Evolutionary conservation across 2,888 invertebrate genomes (phyloP), one percentile per base, ranked within the genome.

Genomic region (Eumacrocentrus americanus): DNA sequence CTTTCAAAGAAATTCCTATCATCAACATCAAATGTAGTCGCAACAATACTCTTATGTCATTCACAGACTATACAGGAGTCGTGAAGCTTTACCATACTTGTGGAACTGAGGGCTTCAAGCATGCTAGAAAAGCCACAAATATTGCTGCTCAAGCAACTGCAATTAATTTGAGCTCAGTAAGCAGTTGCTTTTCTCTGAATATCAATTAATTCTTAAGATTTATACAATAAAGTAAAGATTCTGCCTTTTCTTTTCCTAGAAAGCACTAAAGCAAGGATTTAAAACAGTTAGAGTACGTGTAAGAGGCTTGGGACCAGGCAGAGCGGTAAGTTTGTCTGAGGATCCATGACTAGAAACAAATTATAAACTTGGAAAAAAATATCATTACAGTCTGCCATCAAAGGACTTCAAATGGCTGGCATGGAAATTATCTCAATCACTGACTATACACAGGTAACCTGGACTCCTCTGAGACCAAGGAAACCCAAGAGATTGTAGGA

Each of bases 91-190:
- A 88, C 16, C 82, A 89, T 37, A 90, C 92, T 0, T 91, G 94
- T 82, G 96, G 97, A 0, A 85, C 90, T 70, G 97, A 97, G 79
- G 98, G 98, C 3, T 98, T 96, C 75, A 96, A 95, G 82, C 94
- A 97, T 80, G 89, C 95, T 0, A 89, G 91, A 70, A 98, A 98
- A 81, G 97, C 97, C 63, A 98, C 98, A 3, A 97, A 95, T 77
- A 91, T 98, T 73, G 98, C 98, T 37, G 98, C 96, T 1, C 97
- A 98, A 82, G 92, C 96, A 9, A 93, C 96, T 20, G 97, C 94
- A 20, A 88, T 95, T 56, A 88, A 85, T 60, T 82, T 95, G 70
- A 90, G 91, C 67, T 82, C 83, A 60, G 94, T 94, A 83, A 84
- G 86, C 81, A 65, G 23, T 34, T 38, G n/a, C n/a, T n/a, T n/a